phyloP scores from a whole-genome alignment of 30 jellyfish, hydroid and myxozoan species.

The Aurelia aurita complex sp. Pacific region DNA sequence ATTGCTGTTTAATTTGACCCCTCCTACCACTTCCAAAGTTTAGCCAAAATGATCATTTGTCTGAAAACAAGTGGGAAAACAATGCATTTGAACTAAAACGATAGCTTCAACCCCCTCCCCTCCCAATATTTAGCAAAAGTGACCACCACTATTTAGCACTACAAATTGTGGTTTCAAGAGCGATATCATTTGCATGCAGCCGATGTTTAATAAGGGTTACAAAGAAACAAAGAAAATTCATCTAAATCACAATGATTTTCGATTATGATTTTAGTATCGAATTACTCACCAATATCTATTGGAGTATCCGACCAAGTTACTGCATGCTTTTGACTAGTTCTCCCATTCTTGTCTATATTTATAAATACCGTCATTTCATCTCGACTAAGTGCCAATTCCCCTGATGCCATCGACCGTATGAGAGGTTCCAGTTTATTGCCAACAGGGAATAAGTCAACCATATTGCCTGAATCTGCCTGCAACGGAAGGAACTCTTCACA shows the following conservation, averaged over 20 bases:
- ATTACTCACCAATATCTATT: conserved; percentile 55
- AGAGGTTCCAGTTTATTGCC: conserved; percentile 89
- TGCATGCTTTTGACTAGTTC: conserved; percentile 72
- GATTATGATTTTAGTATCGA: background rate
- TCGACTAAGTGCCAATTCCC: conserved; percentile 82
- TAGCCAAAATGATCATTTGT: no score
- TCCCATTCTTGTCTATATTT: conserved; percentile 61
- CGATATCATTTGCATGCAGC: no score
- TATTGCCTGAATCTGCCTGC: conserved; percentile 57
- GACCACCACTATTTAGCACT: no score
- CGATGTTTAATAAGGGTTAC: no score
- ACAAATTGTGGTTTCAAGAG: no score
- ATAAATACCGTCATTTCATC: conserved; percentile 91
- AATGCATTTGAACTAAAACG: no score
- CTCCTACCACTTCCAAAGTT: no score
- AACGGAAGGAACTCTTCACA: background rate
- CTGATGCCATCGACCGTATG: conserved; percentile 71
- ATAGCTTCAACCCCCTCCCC: no score
- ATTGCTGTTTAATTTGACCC: background rate
- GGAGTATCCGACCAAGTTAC: conserved; percentile 98
- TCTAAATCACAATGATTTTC: no score
- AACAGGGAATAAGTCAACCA: conserved; percentile 79
- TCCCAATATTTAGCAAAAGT: no score
- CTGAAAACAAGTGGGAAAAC: no score
- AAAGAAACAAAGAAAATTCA: no score